These are phyloP conservation scores for Umimayanthus kanabou DNA, from an alignment of 92 coral and sea anemone species.

Conservation along the genomic window DNA sequence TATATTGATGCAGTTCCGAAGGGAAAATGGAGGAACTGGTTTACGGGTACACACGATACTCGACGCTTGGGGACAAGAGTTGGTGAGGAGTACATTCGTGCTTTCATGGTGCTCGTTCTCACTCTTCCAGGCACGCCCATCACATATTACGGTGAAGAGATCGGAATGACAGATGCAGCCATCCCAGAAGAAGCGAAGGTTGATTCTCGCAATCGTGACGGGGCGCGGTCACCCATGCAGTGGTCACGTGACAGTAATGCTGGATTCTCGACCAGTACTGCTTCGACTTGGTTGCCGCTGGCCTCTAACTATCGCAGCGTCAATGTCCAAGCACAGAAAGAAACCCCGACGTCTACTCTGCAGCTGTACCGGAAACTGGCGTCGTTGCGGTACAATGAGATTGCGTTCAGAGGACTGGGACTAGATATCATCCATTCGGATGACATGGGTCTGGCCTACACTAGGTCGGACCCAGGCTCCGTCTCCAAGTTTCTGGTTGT, in stretches of 20 bases:
- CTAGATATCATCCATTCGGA: conserved; percentile 68
- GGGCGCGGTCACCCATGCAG: conserved; percentile 74
- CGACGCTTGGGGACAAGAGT: conserved; percentile 76
- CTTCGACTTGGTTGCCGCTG: conserved; percentile 68
- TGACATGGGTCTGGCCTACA: conserved; percentile 65
- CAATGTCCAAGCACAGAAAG: conserved; percentile 63
- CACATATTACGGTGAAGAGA: conserved; percentile 91
- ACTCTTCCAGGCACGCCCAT: conserved; percentile 91
- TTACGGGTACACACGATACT: conserved; percentile 74
- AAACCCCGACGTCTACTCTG: conserved; percentile 58
- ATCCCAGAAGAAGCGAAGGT: conserved; percentile 29
- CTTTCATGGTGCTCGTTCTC: conserved; percentile 71
- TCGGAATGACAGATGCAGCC: conserved; percentile 80
- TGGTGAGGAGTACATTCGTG: conserved; percentile 57
- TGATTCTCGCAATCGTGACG: conserved; percentile 56
- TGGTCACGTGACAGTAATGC: conserved; percentile 59
- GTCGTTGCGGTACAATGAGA: conserved; percentile 43
- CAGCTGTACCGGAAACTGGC: conserved; percentile 61
- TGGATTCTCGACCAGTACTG: conserved; percentile 59
- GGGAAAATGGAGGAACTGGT: conserved; percentile 94
- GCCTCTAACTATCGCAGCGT: conserved; percentile 47
- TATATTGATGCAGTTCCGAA: conserved; percentile 68
- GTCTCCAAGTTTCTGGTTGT: conserved; percentile 52
- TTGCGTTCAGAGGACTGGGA: conserved; percentile 56
- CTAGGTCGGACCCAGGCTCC: conserved; percentile 48